phyloP scores from a whole-genome alignment of 2,888 invertebrate species.

The Latrodectus elegans region DNA sequence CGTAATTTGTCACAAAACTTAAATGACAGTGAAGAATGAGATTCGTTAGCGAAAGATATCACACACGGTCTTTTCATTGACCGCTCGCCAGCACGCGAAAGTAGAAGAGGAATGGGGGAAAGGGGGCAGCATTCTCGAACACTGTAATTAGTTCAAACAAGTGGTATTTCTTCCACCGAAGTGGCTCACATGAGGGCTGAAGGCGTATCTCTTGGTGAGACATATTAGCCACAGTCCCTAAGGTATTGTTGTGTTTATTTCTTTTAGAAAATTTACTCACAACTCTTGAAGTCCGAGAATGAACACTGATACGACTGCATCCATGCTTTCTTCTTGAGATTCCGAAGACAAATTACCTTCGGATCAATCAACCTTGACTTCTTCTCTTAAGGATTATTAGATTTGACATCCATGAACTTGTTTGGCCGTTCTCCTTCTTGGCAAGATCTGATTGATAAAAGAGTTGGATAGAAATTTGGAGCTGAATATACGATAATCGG shows the following conservation, averaged over 20 bases:
- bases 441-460: neutral
- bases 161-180: conserved; percentile 8
- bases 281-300: neutral
- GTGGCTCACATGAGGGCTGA: neutral
- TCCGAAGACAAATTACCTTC: conserved; percentile 27
- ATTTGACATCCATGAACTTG: conserved; percentile 5
- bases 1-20: neutral
- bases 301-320: neutral
- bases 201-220: conserved; percentile 7
- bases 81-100: conserved; percentile 28
- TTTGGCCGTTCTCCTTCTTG: neutral
- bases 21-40: conserved; percentile 1
- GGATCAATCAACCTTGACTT: conserved; percentile 26
- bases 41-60: neutral
- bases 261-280: neutral
- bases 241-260: conserved; percentile 15
- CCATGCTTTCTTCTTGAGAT: neutral
- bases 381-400: conserved; percentile 7
- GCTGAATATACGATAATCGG: too few relatives aligned
- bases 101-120: neutral
- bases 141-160: conserved; percentile 41
- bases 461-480: neutral
- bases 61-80: conserved; percentile 21
- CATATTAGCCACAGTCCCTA: conserved; percentile 1
- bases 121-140: neutral